Base-by-base conservation (phyloP, 2,888 invertebrate genomes). In the Cerceris rybyensis region DNA sequence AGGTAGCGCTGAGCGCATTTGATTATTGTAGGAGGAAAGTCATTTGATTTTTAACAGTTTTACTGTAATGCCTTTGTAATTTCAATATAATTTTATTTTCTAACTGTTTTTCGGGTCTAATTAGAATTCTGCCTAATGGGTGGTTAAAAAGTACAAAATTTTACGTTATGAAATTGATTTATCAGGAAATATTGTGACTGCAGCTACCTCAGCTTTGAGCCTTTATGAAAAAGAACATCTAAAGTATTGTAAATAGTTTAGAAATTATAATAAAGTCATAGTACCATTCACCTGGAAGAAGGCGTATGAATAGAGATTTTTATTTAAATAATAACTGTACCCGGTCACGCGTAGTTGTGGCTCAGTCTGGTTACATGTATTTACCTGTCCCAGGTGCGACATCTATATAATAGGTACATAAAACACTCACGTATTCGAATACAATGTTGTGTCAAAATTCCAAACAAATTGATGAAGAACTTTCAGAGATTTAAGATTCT, bases 221-320 rank as follows among this genome's bases (percentile, higher is more conserved):
- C 68, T 14, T 55, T 39, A 17, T 11, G 14, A 54, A 14, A 42
- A 55, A 43, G 39, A 68, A 11, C 42, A 42, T 16, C 43, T 7
- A 39, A 65, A 54, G 41, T 74, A 69, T 17, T 74, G 74, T 74
- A 71, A 65, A 75, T 74, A 67, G 64, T 68, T 61, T 61, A 52
- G 17, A 57, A 39, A 57, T 17, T 17, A 28, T 7, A 57, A 7
- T 7, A n/a, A 50, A 50, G 1, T 13, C 50, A 9, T n/a, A 7
- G n/a, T 50, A 50, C 2, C 2, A 28, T 28, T 28, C 28, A 28
- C 28, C 28, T 28, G 28, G 28, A 28, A 28, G 28, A 28, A 28
- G 28, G 28, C 28, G 28, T 28, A 28, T 28, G 28, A 1, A 28
- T 28, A 28, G 28, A 28, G 28, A 28, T 28, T 28, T 28, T 28